Percentiles rank a stretch among this genome's conserved stretches.
Evolutionary conservation across 2,888 invertebrate species (phyloP).

Genomic region (Clunio marinus): DNA sequence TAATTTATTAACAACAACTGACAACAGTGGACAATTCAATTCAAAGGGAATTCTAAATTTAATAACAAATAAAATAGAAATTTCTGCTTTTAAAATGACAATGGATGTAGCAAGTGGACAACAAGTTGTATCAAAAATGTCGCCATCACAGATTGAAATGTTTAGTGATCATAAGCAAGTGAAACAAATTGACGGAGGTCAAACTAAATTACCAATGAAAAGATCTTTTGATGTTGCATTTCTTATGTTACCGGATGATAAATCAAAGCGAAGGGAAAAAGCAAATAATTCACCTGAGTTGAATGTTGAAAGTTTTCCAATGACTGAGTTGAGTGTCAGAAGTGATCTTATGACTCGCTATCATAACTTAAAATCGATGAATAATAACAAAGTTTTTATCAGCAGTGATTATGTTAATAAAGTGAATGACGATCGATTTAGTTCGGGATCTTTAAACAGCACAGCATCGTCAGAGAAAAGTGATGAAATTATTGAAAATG

Average conservation of each 20-base stretch:
- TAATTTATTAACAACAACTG: too few relatives aligned
- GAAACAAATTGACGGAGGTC: conserved; percentile 48
- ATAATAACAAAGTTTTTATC: conserved; percentile 16
- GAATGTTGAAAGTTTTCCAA: conserved; percentile 58
- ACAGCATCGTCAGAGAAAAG: conserved; percentile 48
- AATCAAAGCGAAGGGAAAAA: conserved; percentile 58
- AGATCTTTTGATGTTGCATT: conserved; percentile 88
- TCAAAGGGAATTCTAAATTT: not conserved
- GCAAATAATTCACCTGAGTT: conserved; percentile 47
- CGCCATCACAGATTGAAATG: conserved; percentile 44
- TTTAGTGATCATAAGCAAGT: conserved; percentile 47
- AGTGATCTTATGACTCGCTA: conserved; percentile 49
- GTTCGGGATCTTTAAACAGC: conserved; percentile 55
- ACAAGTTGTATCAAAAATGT: conserved; percentile 53
- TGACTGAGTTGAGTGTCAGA: conserved; percentile 56
- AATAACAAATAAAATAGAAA: not conserved
- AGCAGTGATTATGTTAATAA: conserved; percentile 18
- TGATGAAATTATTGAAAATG: conserved; percentile 52
- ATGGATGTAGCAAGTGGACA: conserved; percentile 58
- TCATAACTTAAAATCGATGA: not conserved
- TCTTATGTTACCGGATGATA: conserved; percentile 81
- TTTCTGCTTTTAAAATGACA: conserved; percentile 56
- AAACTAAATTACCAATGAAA: conserved; percentile 58
- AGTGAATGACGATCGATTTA: conserved; percentile 44
- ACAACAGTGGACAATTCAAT: too few relatives aligned